Evolutionary conservation across 2,113 vertebrate genomes (phyloP).

Genomic region (Lasiurus cinereus): DNA sequence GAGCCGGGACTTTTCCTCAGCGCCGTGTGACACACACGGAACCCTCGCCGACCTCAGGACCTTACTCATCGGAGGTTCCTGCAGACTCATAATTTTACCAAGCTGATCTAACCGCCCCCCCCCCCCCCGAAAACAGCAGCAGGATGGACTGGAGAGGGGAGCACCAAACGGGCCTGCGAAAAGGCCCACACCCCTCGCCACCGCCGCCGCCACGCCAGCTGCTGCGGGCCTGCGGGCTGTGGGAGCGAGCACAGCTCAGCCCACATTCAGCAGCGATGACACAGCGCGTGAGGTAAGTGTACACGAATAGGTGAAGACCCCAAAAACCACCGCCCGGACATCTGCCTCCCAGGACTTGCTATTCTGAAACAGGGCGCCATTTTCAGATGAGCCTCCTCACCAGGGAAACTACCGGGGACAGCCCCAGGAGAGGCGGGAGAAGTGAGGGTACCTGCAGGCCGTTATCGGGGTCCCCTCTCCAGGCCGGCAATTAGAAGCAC

Average conservation of each 20-base stretch:
- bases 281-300: not conserved
- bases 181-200: not conserved
- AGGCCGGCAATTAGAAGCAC: not conserved
- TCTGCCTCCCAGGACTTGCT: not conserved
- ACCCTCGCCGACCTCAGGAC: not conserved
- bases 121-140: not conserved
- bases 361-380: not conserved
- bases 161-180: slow-evolving; percentile 16
- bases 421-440: not conserved
- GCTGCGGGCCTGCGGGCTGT: not conserved
- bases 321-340: not conserved
- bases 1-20: not conserved
- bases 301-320: not conserved
- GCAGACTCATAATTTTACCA: not conserved
- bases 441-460: not conserved
- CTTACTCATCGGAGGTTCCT: not conserved
- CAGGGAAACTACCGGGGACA: slow-evolving; percentile 2
- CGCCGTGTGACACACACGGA: not conserved
- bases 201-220: not conserved
- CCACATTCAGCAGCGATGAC: not conserved
- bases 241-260: not conserved
- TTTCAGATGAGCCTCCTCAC: not conserved
- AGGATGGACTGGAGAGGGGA: not conserved
- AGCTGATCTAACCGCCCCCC: not conserved
- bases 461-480: not conserved